phyloP scores from a whole-genome alignment of 2,797 vertebrate genomes.

The Columba guinea region DNA sequence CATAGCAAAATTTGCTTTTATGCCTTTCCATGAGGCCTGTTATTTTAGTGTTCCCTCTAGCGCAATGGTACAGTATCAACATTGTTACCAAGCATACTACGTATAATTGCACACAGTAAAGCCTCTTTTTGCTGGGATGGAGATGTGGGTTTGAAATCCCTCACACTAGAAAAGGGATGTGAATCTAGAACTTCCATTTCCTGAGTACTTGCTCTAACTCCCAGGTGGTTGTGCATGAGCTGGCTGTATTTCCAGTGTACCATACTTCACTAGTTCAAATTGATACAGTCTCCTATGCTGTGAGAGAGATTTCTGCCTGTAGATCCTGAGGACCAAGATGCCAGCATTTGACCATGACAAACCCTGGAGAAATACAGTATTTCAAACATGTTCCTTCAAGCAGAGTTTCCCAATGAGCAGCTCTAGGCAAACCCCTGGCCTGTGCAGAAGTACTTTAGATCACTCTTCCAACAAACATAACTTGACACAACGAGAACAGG shows the following conservation, averaged over 20 bases:
- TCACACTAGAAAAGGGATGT: accelerated
- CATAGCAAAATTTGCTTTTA: background rate
- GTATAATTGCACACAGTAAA: background rate
- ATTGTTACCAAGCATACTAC: background rate
- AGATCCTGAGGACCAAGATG: background rate
- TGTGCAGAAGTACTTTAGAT: background rate
- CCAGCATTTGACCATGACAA: background rate
- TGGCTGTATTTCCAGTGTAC: background rate
- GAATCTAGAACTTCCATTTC: background rate
- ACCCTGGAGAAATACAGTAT: background rate
- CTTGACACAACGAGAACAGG: background rate
- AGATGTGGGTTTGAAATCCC: background rate
- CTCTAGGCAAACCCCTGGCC: background rate
- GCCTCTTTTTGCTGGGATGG: background rate
- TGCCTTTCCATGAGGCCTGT: background rate
- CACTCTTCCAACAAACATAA: background rate
- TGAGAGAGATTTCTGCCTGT: background rate
- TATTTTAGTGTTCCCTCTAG: background rate
- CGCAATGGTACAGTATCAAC: background rate
- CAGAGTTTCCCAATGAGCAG: background rate
- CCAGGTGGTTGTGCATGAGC: background rate
- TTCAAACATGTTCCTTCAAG: background rate
- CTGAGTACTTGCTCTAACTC: background rate
- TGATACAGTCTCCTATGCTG: background rate
- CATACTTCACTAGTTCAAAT: background rate